Evolutionary conservation across 2,888 invertebrate genomes (phyloP).

Genomic region (Acleris literana): DNA sequence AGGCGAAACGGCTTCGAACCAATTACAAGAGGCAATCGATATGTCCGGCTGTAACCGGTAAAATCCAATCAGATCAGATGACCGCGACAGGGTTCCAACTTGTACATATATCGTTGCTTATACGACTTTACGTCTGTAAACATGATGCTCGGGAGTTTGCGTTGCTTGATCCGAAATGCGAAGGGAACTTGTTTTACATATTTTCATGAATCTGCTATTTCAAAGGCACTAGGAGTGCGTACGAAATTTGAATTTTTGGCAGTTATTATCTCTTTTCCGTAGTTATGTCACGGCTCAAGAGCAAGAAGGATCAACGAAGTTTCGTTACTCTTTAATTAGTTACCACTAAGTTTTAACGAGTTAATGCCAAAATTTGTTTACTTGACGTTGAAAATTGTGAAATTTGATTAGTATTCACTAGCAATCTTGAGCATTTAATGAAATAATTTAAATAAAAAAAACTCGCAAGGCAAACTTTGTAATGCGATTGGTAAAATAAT

Average conservation of each 20-base stretch:
- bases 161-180: slow-evolving; percentile 13
- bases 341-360: too few relatives aligned
- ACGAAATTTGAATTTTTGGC: not conserved
- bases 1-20: slow-evolving; percentile 5
- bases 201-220: not conserved
- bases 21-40: slow-evolving; percentile 28
- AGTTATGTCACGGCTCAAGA: not conserved
- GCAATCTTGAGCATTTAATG: too few relatives aligned
- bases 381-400: too few relatives aligned
- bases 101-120: not conserved
- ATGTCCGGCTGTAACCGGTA: slow-evolving; percentile 16
- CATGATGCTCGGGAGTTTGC: slow-evolving; percentile 11
- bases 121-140: slow-evolving; percentile 9
- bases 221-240: too few relatives aligned
- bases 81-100: slow-evolving; percentile 6
- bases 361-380: too few relatives aligned
- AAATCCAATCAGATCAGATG: slow-evolving; percentile 31
- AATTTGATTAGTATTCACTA: too few relatives aligned
- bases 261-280: not conserved
- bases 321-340: too few relatives aligned
- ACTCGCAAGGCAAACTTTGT: too few relatives aligned
- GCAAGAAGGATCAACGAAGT: not conserved
- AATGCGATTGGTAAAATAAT: too few relatives aligned
- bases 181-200: slow-evolving; percentile 12
- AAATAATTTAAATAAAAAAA: too few relatives aligned